Base-by-base conservation (phyloP, 1,140 invertebrate species). In the Proctacanthus coquilletti region DNA sequence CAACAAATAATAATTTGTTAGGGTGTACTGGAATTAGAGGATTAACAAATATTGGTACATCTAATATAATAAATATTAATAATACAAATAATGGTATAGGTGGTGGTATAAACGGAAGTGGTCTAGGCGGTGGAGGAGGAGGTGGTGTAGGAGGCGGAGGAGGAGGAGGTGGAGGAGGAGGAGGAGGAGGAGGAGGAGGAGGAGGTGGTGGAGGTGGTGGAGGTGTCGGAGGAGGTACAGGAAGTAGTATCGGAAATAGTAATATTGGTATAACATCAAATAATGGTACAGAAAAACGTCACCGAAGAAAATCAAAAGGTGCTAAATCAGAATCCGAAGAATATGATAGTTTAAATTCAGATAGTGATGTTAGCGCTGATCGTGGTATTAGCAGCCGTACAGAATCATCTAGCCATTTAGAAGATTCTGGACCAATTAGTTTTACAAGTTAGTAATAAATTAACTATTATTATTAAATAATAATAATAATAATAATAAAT, bases 261-360 rank as follows among this genome's bases (percentile, higher is more conserved):
- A 27, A 13, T 27, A 27, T 13, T 27, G 23, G 23, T 27, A 27
- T 8, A 9, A 27, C 23, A 27, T 9, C 23, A 23, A 36, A 36
- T 15, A 23, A 23, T 9, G 21, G 35, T 15, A 47, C 45, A 5
- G 50, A 51, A 20, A 55, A 52, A 27, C 42, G 50, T 15, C 39
- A 37, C 2, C 47, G 45, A 13, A 45, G 47, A 27, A 46, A 45
- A 18, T 48, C 50, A 0, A 51, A 55, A 34, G 37, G 51, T 3
- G 45, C 49, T 44, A 69, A 69, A 41, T 69, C 68, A 4, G 70
- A 73, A 49, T 72, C 69, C 15, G 70, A 72, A 45, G 70, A 72
- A 42, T 71, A 72, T 45, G 69, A 72, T 45, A 72, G 66, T 23
- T 54, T 72, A 17, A 70, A 69, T 40, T 70, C 68, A 18, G 69